Base-by-base conservation (phyloP, 2,888 invertebrate species). In the Allygus modestus region DNA sequence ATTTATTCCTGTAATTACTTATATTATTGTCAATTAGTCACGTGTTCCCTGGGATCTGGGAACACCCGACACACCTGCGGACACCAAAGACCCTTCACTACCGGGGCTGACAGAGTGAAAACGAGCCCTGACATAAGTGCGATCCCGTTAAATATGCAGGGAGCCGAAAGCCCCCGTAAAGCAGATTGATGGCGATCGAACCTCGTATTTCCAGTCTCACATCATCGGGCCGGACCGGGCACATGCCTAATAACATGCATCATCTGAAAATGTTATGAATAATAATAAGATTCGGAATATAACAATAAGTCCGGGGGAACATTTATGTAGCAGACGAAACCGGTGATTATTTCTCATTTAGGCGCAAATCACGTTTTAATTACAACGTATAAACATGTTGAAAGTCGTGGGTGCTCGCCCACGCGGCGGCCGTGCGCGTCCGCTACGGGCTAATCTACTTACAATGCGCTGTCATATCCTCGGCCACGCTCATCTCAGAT, bases 281-380 rank as follows among this genome's bases (percentile, higher is more conserved):
- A 71, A 71, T 71, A 71, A 71, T 71, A 33, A 71, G 33, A 71
- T 71, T 71, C 23, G 41, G 33, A 69, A 69, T 26, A 69, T 71
- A 71, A 37, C 41, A 71, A 71, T 71, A 41, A 71, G 71, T 41
- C 69, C 31, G 17, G 69, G 69, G n/a, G n/a, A 71, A 71, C 28
- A 33, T 71, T 71, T 71, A 43, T 26, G 43, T 73, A 46, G 26
- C 26, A 43, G 26, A 46, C 11, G 75, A 46, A 51, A 23, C 79
- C 51, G 46, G 79, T 79, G 79, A 79, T 79, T 79, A 79, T 79
- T 58, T 79, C 79, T 79, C 79, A 79, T 79, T 79, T 79, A 79
- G 79, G 79, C 20, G 79, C 79, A 79, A 79, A 79, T 79, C 79
- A 79, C 79, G 79, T 79, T 79, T 79, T 79, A 79, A 79, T 79